Evolutionary conservation across 2,113 vertebrate species (phyloP), one percentile per base, ranked within the genome.

Genomic region (Eira barbara): DNA sequence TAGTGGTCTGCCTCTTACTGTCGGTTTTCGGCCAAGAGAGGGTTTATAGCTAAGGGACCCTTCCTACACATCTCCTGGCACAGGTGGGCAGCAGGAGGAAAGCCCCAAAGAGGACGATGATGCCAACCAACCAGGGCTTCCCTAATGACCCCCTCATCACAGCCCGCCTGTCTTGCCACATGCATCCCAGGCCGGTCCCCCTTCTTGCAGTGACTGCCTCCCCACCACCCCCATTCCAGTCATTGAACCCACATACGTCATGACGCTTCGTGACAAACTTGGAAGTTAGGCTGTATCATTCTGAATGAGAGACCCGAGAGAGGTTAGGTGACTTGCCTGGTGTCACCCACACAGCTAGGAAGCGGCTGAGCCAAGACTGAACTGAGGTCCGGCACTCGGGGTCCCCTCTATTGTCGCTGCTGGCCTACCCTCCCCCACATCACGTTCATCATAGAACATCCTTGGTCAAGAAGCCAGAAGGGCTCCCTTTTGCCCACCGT

Each of bases 1-100:
- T 73, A 84, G 95, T 95, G 85, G 90, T 91, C 84, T 85, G 95
- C 97, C 89, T 97, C 96, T 93, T 57, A 71, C 83, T 84, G 92
- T 92, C 8, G 11, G 73, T 89, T 90, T 94, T 80, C 76, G 94
- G 31, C 84, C 65, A 55, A 85, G 92, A 89, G 63, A 88, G 52
- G 36, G n/a, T 86, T 73, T 86, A 82, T 14, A 71, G 65, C 18
- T 25, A 2, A 2, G 45, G 1, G 57, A 52, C 31, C 73, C 45
- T 96, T 47, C 69, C 85, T 71, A 18, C 1, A 1, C 0, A 0
- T 27, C 15, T 2, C 47, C 18, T 21, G 23, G 85, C 34, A 39
- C 59, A 25, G 18, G 31, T 27, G 61, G 59, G 57, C 39, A 23
- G 55, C 61, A 25, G 61, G n/a, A 85, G 55, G 61, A 84, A 17